Conservation (phyloP, 2,797 vertebrate species). For the Lutjanus argentimaculatus region DNA sequence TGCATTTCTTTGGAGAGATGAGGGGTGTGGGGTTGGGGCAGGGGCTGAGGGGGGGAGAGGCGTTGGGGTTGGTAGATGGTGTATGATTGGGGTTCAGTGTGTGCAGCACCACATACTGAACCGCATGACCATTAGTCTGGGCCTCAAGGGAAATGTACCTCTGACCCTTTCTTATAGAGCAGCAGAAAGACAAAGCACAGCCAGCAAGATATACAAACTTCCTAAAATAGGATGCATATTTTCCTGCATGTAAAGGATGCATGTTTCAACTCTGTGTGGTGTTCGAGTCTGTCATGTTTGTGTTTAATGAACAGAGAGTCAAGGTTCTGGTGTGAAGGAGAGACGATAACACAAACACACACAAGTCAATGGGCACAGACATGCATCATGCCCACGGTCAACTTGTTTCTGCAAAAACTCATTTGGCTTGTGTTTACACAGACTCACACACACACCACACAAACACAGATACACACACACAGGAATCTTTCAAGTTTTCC, state of each 20-base stretch:
- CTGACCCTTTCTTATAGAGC: conserved; percentile 52
- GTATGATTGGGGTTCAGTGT: conserved; percentile 48
- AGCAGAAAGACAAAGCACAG: conserved; percentile 39
- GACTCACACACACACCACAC: conserved; percentile 28
- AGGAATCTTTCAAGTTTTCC: conserved; percentile 70
- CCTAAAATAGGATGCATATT: conserved; percentile 25
- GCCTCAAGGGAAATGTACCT: conserved; percentile 46
- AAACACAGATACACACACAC: conserved; percentile 44
- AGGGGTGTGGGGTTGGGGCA: conserved; percentile 12
- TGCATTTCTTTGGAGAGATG: conserved; percentile 46
- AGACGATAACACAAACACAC: conserved; percentile 9
- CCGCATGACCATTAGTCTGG: conserved; percentile 28
- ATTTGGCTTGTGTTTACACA: conserved; percentile 19
- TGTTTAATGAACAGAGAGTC: conserved; percentile 20
- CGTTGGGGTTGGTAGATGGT: conserved; percentile 20
- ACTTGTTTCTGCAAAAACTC: conserved; percentile 7
- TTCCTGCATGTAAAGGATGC: conserved; percentile 24
- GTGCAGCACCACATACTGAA: conserved; percentile 32
- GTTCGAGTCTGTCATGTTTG: conserved; percentile 19
- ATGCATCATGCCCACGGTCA: conserved; percentile 24
- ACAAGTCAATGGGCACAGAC: conserved; percentile 22
- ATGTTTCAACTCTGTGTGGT: not conserved
- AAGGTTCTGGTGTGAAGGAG: conserved; percentile 29
- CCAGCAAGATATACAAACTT: conserved; percentile 39
- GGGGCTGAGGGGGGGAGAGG: conserved; percentile 12